Evolutionary conservation across 2,888 invertebrate genomes (phyloP).

Genomic region (Eristalis pertinax): DNA sequence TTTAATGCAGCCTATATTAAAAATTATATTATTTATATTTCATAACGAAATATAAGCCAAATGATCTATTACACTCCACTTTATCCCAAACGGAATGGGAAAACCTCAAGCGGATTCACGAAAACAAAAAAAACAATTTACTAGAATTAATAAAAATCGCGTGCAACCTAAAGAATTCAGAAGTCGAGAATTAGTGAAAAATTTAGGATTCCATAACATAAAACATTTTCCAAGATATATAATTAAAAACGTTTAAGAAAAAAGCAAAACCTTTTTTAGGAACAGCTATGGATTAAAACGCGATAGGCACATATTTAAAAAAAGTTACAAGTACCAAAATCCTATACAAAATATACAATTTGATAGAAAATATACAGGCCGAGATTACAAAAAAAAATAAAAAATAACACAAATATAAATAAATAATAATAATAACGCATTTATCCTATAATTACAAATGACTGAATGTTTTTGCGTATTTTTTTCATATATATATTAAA

Average conservation of each 20-base stretch:
- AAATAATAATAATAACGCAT: too few relatives aligned
- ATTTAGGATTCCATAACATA: slow-evolving; percentile 34
- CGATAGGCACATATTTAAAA: slow-evolving; percentile 1
- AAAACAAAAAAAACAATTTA: slow-evolving; percentile 31
- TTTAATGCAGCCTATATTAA: slow-evolving; percentile 37
- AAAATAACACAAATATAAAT: too few relatives aligned
- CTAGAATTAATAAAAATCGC: slow-evolving; percentile 22
- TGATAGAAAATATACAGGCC: neutral
- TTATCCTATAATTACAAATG: too few relatives aligned
- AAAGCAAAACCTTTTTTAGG: slow-evolving; percentile 19
- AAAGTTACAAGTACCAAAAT: slow-evolving; percentile 30
- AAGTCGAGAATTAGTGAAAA: slow-evolving; percentile 31
- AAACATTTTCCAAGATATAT: slow-evolving; percentile 40
- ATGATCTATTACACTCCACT: slow-evolving; percentile 24
- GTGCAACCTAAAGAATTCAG: slow-evolving; percentile 7
- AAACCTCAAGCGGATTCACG: slow-evolving; percentile 13
- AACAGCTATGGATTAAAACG: slow-evolving; percentile 9
- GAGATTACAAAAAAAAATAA: neutral
- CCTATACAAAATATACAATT: neutral
- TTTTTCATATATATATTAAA: too few relatives aligned
- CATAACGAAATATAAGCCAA: slow-evolving; percentile 48
- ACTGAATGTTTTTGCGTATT: too few relatives aligned
- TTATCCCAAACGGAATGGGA: slow-evolving; percentile 22
- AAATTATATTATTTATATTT: slow-evolving; percentile 40
- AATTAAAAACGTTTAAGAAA: slow-evolving; percentile 29